These are phyloP conservation scores for Rhodinocichla rosea DNA, from an alignment of 2,113 vertebrate species.

Conservation along the genomic window DNA sequence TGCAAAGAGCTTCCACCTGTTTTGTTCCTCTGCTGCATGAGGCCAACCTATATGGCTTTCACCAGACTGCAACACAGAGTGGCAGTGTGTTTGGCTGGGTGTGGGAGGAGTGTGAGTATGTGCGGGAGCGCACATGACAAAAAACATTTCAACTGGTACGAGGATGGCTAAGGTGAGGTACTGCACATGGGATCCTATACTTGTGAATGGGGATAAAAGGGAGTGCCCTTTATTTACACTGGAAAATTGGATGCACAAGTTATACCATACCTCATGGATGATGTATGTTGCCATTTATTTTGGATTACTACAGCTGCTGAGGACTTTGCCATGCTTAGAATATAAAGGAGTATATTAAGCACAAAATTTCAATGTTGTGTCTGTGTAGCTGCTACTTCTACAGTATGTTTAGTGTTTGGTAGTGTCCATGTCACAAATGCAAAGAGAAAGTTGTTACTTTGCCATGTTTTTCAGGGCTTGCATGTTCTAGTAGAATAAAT, in stretches of 20 bases:
- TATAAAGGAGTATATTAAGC: conserved; percentile 10
- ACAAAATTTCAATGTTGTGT: conserved; percentile 14
- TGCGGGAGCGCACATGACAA: not conserved
- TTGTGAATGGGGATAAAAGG: conserved; percentile 31
- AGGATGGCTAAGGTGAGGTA: conserved; percentile 11
- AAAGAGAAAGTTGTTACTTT: not conserved
- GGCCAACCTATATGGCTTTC: not conserved
- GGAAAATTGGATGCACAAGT: conserved; percentile 42
- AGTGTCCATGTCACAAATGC: not conserved
- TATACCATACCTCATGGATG: conserved; percentile 28
- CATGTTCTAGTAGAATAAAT: not conserved
- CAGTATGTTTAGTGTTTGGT: not conserved
- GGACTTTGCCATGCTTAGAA: not conserved
- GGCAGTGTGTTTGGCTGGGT: not conserved
- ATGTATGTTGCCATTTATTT: not conserved
- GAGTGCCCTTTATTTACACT: conserved; percentile 39
- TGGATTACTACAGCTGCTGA: conserved; percentile 22
- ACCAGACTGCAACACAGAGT: not conserved
- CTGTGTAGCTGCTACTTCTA: conserved; percentile 26
- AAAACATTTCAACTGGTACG: not conserved
- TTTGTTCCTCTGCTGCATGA: not conserved
- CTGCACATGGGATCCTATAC: not conserved
- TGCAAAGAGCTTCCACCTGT: not conserved
- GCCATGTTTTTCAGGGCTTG: not conserved
- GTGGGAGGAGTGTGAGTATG: not conserved